Conservation (phyloP, 2,113 vertebrate species). For the Stegostoma tigrinum region DNA sequence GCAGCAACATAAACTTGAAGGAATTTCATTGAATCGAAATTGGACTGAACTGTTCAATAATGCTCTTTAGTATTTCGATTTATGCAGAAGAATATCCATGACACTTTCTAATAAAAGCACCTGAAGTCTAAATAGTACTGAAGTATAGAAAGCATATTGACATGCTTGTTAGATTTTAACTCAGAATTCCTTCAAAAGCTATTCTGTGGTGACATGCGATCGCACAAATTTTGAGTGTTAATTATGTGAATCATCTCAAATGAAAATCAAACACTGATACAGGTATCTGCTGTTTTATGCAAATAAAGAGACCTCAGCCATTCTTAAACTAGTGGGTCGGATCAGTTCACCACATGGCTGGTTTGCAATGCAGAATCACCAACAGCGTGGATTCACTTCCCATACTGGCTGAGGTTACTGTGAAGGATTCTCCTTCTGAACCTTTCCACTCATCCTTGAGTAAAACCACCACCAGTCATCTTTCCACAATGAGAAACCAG, state of each 20-base stretch:
- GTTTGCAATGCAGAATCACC: no score
- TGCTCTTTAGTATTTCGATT: background rate
- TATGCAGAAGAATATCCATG: background rate
- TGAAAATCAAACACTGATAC: background rate
- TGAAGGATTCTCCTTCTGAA: no score
- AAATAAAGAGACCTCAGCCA: background rate
- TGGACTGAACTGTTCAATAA: background rate
- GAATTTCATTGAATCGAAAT: background rate
- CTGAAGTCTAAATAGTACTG: background rate
- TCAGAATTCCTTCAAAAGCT: background rate
- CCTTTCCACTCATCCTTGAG: no score
- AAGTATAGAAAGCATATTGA: background rate
- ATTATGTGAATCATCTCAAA: background rate
- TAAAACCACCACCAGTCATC: no score
- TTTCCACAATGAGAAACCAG: no score
- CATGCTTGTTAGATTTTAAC: background rate
- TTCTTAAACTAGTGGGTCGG: background rate
- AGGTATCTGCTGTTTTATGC: background rate
- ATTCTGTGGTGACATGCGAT: background rate
- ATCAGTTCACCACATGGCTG: no score
- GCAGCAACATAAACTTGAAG: background rate
- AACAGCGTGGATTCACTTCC: no score
- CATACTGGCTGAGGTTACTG: no score
- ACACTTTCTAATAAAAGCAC: background rate
- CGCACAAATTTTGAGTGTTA: background rate